Percentiles rank a stretch among this genome's conserved stretches.
Conservation (phyloP, 2,888 invertebrate genomes). For the Rhagium mordax region DNA sequence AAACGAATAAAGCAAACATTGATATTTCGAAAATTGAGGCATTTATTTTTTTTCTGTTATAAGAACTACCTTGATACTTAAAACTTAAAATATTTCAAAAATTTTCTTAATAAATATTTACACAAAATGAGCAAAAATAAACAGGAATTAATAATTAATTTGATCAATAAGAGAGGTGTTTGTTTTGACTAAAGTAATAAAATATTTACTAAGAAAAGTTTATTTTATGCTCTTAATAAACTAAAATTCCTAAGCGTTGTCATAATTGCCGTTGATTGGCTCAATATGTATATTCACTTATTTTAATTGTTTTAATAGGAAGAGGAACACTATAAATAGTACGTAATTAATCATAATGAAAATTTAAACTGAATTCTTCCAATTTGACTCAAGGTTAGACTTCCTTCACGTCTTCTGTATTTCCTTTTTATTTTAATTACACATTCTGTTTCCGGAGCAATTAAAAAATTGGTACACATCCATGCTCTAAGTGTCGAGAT, state of each 20-base stretch:
- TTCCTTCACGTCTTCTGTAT: conserved; percentile 2
- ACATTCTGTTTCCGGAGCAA: conserved; percentile 8
- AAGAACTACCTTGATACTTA: too few species aligned
- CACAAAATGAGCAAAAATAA: neutral
- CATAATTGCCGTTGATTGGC: neutral
- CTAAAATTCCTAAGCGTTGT: neutral
- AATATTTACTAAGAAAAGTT: neutral
- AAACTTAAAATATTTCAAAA: neutral
- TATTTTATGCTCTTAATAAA: neutral
- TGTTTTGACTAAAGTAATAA: neutral
- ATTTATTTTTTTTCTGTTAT: too few species aligned
- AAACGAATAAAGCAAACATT: too few species aligned
- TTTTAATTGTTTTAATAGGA: conserved; percentile 12
- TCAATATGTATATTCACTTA: neutral
- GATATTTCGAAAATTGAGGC: too few species aligned
- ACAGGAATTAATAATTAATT: neutral
- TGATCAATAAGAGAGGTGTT: neutral
- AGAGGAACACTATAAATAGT: neutral
- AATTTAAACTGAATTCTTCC: neutral
- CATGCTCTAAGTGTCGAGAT: neutral
- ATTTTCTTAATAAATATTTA: neutral
- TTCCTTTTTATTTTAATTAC: conserved; percentile 7
- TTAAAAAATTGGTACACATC: conserved; percentile 1
- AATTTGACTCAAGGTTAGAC: conserved; percentile 5
- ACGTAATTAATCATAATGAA: neutral